Evolutionary conservation across 2,888 invertebrate genomes (phyloP).

Genomic region (Helicoverpa assulta): DNA sequence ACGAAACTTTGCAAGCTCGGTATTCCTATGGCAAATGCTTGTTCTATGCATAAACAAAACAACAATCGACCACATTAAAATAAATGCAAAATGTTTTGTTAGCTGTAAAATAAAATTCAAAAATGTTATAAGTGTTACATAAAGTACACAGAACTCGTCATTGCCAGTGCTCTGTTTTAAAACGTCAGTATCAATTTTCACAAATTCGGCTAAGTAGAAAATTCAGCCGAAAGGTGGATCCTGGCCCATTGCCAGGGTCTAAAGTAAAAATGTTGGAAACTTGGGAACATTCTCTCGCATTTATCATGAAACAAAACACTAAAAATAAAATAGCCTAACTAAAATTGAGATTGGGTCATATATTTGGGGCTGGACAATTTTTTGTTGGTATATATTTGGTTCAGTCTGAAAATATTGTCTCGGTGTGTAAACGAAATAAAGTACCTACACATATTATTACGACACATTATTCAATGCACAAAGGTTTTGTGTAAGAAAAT

Average conservation of each 20-base stretch:
- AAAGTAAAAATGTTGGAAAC: constrained; percentile 56
- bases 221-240: constrained; percentile 47
- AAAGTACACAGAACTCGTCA: constrained; percentile 17
- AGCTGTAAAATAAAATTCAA: not conserved
- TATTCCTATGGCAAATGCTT: too few relatives aligned
- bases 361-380: constrained; percentile 51
- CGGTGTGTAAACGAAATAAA: constrained; percentile 41
- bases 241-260: constrained; percentile 55
- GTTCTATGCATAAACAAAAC: too few relatives aligned
- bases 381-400: constrained; percentile 48
- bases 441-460: constrained; percentile 48
- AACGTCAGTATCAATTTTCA: constrained; percentile 51
- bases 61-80: too few relatives aligned
- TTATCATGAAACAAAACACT: constrained; percentile 61
- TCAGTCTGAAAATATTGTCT: constrained; percentile 19
- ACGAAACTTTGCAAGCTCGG: too few relatives aligned
- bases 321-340: constrained; percentile 52
- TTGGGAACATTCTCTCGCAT: constrained; percentile 56
- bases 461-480: constrained; percentile 28
- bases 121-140: not conserved
- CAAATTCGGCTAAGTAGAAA: constrained; percentile 56
- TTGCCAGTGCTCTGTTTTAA: constrained; percentile 22
- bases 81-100: too few relatives aligned
- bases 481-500: constrained; percentile 18
- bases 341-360: constrained; percentile 62